Percentiles rank a stretch among this genome's conserved stretches.
Evolutionary conservation across 1,140 invertebrate species (phyloP).

Genomic region (Trichogramma pretiosum): DNA sequence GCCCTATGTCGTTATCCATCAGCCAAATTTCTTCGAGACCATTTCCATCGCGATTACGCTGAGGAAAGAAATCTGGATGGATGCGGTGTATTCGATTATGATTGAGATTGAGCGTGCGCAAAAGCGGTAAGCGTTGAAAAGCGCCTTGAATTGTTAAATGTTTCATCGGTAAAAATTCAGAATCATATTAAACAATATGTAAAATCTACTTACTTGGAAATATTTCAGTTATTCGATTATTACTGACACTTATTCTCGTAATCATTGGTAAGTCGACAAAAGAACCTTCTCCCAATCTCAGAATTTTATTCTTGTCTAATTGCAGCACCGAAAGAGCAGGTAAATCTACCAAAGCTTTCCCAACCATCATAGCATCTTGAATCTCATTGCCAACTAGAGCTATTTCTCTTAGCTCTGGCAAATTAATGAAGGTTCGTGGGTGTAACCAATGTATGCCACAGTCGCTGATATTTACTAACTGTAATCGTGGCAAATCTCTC

Average conservation of each 20-base stretch:
- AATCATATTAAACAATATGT: background rate
- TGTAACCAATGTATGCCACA: conserved; percentile 74
- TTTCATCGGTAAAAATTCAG: background rate
- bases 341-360: conserved; percentile 64
- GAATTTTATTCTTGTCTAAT: conserved; percentile 62
- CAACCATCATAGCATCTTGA: conserved; percentile 66
- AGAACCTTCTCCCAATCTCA: conserved; percentile 61
- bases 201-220: conserved; percentile 48
- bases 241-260: conserved; percentile 58
- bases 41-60: conserved; percentile 47
- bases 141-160: conserved; percentile 48
- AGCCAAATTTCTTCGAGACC: conserved; percentile 68
- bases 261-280: conserved; percentile 72
- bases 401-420: conserved; percentile 64
- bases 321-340: conserved; percentile 59
- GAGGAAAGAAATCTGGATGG: conserved; percentile 65
- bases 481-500: conserved; percentile 62
- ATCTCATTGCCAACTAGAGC: conserved; percentile 64
- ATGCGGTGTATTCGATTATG: conserved; percentile 68
- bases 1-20: conserved; percentile 64
- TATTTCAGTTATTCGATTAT: conserved; percentile 67
- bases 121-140: conserved; percentile 64
- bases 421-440: conserved; percentile 59
- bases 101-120: conserved; percentile 67
- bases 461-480: conserved; percentile 65